Percentiles rank a stretch among this genome's conserved stretches.
These are phyloP conservation scores for Actinia tenebrosa DNA, from an alignment of 64 coral and sea anemone genomes.

Conservation along the genomic window DNA sequence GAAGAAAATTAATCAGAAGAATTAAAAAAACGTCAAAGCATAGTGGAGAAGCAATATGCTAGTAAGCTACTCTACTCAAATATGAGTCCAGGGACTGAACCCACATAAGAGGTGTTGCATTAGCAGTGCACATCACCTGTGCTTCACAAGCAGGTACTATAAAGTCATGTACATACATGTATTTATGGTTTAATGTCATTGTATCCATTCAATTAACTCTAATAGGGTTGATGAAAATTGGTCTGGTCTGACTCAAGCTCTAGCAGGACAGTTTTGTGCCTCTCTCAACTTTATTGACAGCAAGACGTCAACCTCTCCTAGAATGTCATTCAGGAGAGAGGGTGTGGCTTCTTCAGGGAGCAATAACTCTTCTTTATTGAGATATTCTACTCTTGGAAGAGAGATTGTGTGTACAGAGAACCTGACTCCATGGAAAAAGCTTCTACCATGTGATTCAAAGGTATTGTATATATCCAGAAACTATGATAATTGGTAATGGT, in stretches of 20 bases:
- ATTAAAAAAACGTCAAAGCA: no score
- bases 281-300: slow-evolving; percentile 96
- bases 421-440: slow-evolving; percentile 96
- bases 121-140: no score
- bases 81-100: no score
- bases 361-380: slow-evolving; percentile 44
- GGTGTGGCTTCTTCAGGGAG: slow-evolving; percentile 44
- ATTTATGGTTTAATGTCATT: not conserved
- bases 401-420: slow-evolving; percentile 97
- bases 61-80: no score
- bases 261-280: slow-evolving; percentile 97
- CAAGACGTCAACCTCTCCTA: slow-evolving; percentile 69
- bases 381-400: slow-evolving; percentile 79
- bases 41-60: no score
- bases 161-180: not conserved
- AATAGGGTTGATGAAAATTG: slow-evolving; percentile 87
- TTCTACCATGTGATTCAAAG: slow-evolving; percentile 97
- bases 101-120: no score
- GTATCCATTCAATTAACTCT: not conserved
- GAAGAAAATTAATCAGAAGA: no score
- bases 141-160: no score
- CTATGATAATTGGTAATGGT: no score
- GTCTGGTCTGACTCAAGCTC: slow-evolving; percentile 81
- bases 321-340: slow-evolving; percentile 77
- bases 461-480: slow-evolving; percentile 17